Base-by-base conservation (phyloP, 2,888 invertebrate species). In the Drosophila yooni region DNA sequence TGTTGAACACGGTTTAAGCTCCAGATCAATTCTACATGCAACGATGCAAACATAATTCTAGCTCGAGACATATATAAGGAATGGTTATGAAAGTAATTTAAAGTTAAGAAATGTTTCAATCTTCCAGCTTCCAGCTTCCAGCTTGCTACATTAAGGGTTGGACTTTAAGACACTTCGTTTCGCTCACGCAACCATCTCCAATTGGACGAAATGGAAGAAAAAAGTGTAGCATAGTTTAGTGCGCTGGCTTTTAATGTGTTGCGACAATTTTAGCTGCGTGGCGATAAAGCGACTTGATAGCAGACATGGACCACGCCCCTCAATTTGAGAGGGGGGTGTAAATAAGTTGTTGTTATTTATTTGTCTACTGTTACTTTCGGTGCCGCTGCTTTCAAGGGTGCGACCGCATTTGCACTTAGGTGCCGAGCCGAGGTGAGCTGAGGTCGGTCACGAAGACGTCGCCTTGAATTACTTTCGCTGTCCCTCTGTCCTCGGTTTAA, bases 391-490 rank as follows among this genome's bases (percentile, higher is more conserved):
- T 71, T 71, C 70, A 69, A 75, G 88, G 84, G 84, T 84, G 84
- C 72, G 84, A 81, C 88, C 79, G 75, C 78, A 70, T 70, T 74
- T 82, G 65, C 84, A 85, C 85, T 40, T 38, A 56, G 56, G 36
- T 38, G 25, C 46, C 21, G 21, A 43, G 15, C 18, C 36, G 18
- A 15, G 15, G 6, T 11, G 36, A 51, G n/a, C 89, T 84, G 82
- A 79, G 84, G 69, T 54, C 60, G 89, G 89, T 72, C 76, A 87
- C 84, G 88, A 72, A 68, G 56, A 54, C 57, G 54, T 61, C 54
- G 66, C 65, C 66, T 75, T 60, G 57, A 63, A 70, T 66, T 58
- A 59, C 67, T 65, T 43, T 66, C 38, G 38, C 40, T 48, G 56
- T 36, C 59, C 36, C 57, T 56, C 46, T 36, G 54, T 59, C 50